phyloP scores from a whole-genome alignment of 1,140 invertebrate genomes.

The Lutraria rhynchaena region DNA sequence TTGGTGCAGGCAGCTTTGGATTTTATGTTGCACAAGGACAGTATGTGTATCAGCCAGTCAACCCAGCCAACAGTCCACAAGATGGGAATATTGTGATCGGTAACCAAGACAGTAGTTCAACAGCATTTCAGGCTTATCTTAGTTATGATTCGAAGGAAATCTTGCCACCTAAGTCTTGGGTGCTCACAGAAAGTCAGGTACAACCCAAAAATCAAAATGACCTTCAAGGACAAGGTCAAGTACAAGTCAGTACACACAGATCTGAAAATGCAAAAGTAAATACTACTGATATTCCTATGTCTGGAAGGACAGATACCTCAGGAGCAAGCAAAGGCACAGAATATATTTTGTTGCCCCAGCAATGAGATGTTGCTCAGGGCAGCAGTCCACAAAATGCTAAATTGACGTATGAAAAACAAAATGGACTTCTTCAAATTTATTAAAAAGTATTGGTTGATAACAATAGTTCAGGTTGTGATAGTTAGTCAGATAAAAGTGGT shows the following conservation, averaged over 20 bases:
- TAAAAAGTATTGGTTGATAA: not conserved
- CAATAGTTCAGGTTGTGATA: constrained; percentile 1
- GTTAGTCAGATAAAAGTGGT: constrained; percentile 32
- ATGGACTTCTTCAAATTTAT: constrained; percentile 32
- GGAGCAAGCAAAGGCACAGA: constrained; percentile 27
- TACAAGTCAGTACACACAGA: too few relatives aligned
- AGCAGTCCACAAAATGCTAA: not conserved
- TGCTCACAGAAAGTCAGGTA: too few relatives aligned
- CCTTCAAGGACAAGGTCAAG: not conserved
- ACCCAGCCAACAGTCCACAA: not conserved
- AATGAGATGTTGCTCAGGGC: not conserved
- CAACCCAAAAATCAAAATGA: not conserved
- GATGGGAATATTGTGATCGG: not conserved
- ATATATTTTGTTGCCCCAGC: constrained; percentile 1
- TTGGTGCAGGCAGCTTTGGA: constrained; percentile 15
- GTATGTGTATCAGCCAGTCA: constrained; percentile 8
- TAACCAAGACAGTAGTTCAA: constrained; percentile 16
- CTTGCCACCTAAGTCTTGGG: constrained; percentile 17
- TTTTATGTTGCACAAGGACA: constrained; percentile 11
- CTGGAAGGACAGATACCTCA: constrained; percentile 43
- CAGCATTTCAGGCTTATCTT: constrained; percentile 49
- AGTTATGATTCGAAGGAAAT: constrained; percentile 39
- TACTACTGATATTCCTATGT: not conserved
- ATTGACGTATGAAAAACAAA: constrained; percentile 22
- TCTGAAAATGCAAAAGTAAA: too few relatives aligned